Evolutionary conservation across 2,113 vertebrate genomes (phyloP).

Genomic region (Sander lucioperca): DNA sequence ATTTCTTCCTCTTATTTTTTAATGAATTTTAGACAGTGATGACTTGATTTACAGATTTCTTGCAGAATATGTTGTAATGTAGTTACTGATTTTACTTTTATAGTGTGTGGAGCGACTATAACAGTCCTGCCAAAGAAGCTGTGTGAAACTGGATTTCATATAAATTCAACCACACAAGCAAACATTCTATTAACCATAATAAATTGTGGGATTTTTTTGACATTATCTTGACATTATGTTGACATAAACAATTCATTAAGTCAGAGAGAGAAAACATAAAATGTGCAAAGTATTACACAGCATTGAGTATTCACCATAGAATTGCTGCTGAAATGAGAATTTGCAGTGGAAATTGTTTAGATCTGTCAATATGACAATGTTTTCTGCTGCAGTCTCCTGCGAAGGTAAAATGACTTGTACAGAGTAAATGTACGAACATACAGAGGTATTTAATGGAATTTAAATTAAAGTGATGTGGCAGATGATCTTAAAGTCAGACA

Average conservation of each 20-base stretch:
- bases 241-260: neutral
- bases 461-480: constrained; percentile 7
- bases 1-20: neutral
- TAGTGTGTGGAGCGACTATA: neutral
- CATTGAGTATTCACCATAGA: neutral
- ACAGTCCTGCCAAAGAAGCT: neutral
- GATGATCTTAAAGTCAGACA: constrained; percentile 22
- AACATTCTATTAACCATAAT: neutral
- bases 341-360: neutral
- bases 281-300: neutral
- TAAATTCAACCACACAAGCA: neutral
- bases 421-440: neutral
- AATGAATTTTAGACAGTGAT: too few species aligned
- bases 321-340: neutral
- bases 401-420: neutral
- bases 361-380: neutral
- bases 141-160: constrained; percentile 1
- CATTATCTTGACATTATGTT: too few species aligned
- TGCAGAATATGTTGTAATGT: neutral
- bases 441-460: neutral
- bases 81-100: neutral
- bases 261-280: neutral
- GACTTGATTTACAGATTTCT: neutral
- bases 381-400: constrained; percentile 5
- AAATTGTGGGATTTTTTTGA: too few species aligned